These are phyloP conservation scores for Trinorchestia longiramus DNA, from an alignment of 1,140 invertebrate species.

Conservation along the genomic window DNA sequence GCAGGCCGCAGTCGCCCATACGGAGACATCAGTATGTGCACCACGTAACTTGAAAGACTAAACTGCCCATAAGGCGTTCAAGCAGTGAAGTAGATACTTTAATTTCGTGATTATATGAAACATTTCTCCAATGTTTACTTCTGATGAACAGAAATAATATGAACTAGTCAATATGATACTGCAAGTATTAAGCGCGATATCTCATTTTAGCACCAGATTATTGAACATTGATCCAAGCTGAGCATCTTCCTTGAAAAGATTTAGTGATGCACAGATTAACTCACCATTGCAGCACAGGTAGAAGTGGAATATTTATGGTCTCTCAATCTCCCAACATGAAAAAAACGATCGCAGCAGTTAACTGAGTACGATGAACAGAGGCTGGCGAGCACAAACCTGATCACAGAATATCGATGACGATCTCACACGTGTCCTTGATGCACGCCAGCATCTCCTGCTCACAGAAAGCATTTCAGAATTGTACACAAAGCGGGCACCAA, in stretches of 20 bases:
- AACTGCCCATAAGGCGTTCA: not conserved
- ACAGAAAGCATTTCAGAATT: not conserved
- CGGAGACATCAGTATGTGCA: too few species aligned
- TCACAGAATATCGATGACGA: not conserved
- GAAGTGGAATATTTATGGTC: not conserved
- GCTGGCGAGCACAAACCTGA: not conserved
- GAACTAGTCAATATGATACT: too few species aligned
- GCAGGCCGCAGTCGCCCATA: not conserved
- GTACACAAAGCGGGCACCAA: not conserved
- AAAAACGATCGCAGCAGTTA: not conserved
- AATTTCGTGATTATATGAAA: not conserved
- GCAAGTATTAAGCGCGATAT: too few species aligned
- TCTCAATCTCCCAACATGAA: not conserved
- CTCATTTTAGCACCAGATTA: too few species aligned
- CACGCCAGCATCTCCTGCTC: not conserved
- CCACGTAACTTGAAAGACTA: not conserved
- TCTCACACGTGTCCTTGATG: not conserved
- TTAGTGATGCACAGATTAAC: not conserved
- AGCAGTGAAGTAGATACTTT: not conserved
- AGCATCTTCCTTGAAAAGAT: not conserved
- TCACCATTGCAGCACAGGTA: not conserved
- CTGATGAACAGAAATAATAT: too few species aligned
- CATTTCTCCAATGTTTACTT: too few species aligned
- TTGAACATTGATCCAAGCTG: too few species aligned
- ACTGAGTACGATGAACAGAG: not conserved